Evolutionary conservation across 2,888 invertebrate species (phyloP).

Genomic region (Andrena minutula): DNA sequence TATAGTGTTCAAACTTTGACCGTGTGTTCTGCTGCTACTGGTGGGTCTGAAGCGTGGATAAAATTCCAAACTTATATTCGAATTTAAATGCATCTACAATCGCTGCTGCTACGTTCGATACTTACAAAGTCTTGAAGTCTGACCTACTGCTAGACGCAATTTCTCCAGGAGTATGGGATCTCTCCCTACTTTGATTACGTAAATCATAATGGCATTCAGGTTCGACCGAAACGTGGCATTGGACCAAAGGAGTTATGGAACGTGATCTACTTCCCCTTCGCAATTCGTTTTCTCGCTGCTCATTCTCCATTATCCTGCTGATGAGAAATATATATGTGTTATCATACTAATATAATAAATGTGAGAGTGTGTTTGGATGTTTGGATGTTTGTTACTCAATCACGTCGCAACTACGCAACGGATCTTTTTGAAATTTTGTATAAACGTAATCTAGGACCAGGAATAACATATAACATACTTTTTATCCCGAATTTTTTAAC

Average conservation of each 20-base stretch:
- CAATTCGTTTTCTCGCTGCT: constrained; percentile 80
- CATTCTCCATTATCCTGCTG: constrained; percentile 77
- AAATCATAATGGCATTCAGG: constrained; percentile 79
- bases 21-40: constrained; percentile 67
- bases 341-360: too few species aligned
- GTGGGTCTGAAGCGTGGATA: constrained; percentile 66
- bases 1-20: constrained; percentile 77
- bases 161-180: constrained; percentile 81
- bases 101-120: constrained; percentile 1
- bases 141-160: constrained; percentile 76
- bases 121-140: constrained; percentile 76
- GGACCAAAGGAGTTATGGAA: constrained; percentile 80
- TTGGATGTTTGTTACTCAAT: too few species aligned
- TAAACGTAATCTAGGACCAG: too few species aligned
- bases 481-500: too few species aligned
- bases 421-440: too few species aligned
- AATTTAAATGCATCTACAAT: neutral
- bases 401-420: too few species aligned
- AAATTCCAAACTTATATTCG: neutral
- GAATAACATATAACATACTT: too few species aligned
- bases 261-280: constrained; percentile 82
- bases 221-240: constrained; percentile 66
- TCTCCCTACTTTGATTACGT: constrained; percentile 78
- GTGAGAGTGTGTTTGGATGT: too few species aligned
- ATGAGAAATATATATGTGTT: constrained; percentile 8